Evolutionary conservation across 2,113 vertebrate genomes (phyloP).

Genomic region (Cyanoderma ruficeps): DNA sequence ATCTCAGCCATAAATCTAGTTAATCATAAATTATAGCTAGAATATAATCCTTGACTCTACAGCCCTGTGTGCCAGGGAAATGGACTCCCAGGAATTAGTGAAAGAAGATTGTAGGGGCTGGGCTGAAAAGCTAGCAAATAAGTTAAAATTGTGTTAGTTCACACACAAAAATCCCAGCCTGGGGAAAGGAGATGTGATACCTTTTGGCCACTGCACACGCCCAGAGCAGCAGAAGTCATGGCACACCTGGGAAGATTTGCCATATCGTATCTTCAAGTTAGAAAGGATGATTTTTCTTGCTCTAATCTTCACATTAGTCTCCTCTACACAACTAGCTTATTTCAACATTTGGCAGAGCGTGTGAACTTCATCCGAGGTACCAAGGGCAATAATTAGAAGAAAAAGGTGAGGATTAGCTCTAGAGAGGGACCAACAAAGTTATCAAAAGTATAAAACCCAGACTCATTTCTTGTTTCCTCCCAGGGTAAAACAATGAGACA

Average conservation of each 20-base stretch:
- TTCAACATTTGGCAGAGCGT: not conserved
- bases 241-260: conserved; percentile 53
- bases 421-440: not conserved
- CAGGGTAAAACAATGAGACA: not conserved
- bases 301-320: conserved; percentile 42
- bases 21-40: conserved; percentile 69
- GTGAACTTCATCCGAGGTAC: not conserved
- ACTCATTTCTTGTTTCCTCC: not conserved
- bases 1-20: conserved; percentile 67
- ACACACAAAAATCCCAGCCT: conserved; percentile 18
- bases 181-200: not conserved
- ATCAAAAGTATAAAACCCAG: not conserved
- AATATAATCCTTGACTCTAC: conserved; percentile 39
- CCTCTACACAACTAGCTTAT: not conserved
- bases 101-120: conserved; percentile 55
- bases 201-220: not conserved
- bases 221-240: conserved; percentile 41
- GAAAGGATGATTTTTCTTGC: conserved; percentile 11
- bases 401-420: not conserved
- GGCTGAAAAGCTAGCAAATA: conserved; percentile 20
- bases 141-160: conserved; percentile 27
- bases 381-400: not conserved
- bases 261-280: not conserved
- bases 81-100: conserved; percentile 55
- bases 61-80: conserved; percentile 31